Base-by-base conservation (phyloP, 1,140 invertebrate species). In the Neoseiulus cucumeris region DNA sequence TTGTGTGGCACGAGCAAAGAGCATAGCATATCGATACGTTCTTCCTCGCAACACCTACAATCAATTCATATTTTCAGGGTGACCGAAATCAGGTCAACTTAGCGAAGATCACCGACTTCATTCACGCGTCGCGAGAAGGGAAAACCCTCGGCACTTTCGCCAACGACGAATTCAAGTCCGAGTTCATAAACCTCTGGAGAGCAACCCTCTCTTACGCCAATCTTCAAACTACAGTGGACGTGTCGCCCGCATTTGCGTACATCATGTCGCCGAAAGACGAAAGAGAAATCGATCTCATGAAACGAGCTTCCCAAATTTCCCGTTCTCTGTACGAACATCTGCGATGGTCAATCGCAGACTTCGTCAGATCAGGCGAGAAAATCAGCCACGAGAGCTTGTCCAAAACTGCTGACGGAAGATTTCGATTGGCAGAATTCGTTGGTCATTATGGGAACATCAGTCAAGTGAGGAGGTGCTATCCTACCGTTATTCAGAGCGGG, bases 301-400 rank as follows among this genome's bases (percentile, higher is more conserved):
- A 91, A 75, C 94, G 92, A 79, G 92, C 96, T 0, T 90, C 86
- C 71, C 77, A 89, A 70, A 87, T 93, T 6, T 90, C 92, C 29
- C 85, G 89, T 55, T 92, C 97, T 79, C 83, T 98, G 4, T 99
- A 94, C 75, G 88, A 97, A 73, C 95, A 93, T 78, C 80, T 98
- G 7, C 92, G 92, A 76, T 89, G 95, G 77, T 89, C 98, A 77
- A 89, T 99, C 66, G 94, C 98, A 85, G 91, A 96, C 75, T 92
- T 98, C 70, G 93, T 98, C 73, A 95, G 98, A 81, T 86, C 87
- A 6, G 94, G 98, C 73, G 81, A 80, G 86, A 94, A 94, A 76
- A 78, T 84, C n/a, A 80, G 81, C 74, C 95, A 98, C 77, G 83
- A 83, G 42, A 97, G 97, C 77, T 76, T 98, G 39, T 85, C 92